A percentile compares a stretch with the other conserved stretches of the same genome.
Evolutionary conservation across 2,113 vertebrate genomes (phyloP).

Genomic region (Hippopotamus amphibius): DNA sequence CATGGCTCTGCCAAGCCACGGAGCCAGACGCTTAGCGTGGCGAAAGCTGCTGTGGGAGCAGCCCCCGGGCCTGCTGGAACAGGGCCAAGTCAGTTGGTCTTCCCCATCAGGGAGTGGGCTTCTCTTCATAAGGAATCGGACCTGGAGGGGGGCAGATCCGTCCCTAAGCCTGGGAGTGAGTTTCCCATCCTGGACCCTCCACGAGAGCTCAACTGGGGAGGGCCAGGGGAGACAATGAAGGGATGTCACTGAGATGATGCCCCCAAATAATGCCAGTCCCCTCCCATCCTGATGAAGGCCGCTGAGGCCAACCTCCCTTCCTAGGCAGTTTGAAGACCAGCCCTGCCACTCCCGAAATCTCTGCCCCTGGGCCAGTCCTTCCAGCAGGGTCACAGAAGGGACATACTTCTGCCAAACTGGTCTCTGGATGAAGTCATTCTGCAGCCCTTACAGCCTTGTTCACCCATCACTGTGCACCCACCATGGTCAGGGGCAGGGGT

Average conservation of each 20-base stretch:
- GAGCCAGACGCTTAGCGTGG: neutral
- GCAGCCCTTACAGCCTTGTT: neutral
- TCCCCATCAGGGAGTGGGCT: neutral
- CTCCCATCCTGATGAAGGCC: neutral
- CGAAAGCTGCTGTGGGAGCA: neutral
- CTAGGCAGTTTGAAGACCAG: neutral
- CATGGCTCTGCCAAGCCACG: neutral
- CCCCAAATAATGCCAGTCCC: neutral
- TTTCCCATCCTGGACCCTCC: neutral
- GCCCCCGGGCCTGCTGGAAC: neutral
- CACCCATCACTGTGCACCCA: too few species aligned
- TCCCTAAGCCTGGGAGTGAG: neutral
- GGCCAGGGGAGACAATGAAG: rapidly evolving
- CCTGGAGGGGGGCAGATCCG: neutral
- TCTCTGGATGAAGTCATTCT: neutral
- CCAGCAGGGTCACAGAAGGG: neutral
- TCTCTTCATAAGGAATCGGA: neutral
- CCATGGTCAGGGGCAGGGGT: too few species aligned
- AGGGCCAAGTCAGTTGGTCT: neutral
- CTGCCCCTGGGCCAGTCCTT: neutral
- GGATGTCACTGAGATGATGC: neutral
- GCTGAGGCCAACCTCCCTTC: neutral
- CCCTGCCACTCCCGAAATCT: neutral
- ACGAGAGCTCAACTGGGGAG: neutral
- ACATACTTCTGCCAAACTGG: neutral